Base-by-base conservation (phyloP, 1,140 invertebrate genomes). In the Apis cerana region DNA sequence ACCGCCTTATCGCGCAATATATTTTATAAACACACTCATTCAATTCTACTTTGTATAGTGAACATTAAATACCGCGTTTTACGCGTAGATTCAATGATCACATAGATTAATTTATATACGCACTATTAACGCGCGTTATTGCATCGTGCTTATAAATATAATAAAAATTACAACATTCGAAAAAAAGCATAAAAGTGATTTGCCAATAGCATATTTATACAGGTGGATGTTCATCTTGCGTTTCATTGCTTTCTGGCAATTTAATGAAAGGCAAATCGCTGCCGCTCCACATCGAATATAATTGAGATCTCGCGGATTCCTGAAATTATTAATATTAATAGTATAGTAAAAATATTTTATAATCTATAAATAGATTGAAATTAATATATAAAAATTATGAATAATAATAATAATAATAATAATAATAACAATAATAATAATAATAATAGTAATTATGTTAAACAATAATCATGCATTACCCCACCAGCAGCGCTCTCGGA, bases 201-300 rank as follows among this genome's bases (percentile, higher is more conserved):
- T 68, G 67, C 74, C 82, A 85, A 75, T 75, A 68, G 43, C 54
- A 65, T 68, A 84, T 88, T 91, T 91, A 92, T 84, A 92, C 90
- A 52, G 93, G 90, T 78, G 92, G 91, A 85, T 92, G 89, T 80
- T 94, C 91, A 52, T 93, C 91, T 72, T 92, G 92, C 54, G 92
- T 83, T 84, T 94, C 93, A 77, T 88, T 93, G 82, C 92, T 94
- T 85, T 95, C 94, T 23, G 94, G 92, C 43, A 95, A 90, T 91
- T 94, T 94, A 64, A 95, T 95, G 81, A 95, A 95, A 43, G 94
- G 94, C 80, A 95, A 85, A 85, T 95, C 95, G 74, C 92, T 93
- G 58, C 94, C 94, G 80, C 93, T 95, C 95, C 95, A 95, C 94
- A 95, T 95, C 54, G 94, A 95, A 80, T 95, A 95, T n/a, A 95